Percentiles rank a stretch among this genome's conserved stretches.
Conservation (phyloP, 1,140 invertebrate species). For the Ylistrum balloti region DNA sequence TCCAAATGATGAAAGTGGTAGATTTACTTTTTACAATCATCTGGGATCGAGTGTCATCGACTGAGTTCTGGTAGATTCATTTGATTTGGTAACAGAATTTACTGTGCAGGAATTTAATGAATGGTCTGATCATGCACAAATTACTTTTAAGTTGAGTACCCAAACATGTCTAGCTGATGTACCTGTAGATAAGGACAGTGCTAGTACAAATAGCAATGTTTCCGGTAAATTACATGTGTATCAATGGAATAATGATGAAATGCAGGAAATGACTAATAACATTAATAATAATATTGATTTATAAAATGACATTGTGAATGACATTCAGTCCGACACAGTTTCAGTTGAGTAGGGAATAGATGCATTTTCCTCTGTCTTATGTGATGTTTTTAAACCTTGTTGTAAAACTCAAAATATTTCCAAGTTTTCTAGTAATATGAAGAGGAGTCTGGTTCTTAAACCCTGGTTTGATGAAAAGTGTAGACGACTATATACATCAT, state of each 20-base stretch:
- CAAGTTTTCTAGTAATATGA: neutral
- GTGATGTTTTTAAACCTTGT: constrained; percentile 5
- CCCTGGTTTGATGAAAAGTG: constrained; percentile 40
- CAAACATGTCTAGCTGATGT: neutral
- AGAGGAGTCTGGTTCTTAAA: neutral
- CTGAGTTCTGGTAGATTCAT: constrained; percentile 31
- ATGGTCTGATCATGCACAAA: constrained; percentile 47
- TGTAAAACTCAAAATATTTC: neutral
- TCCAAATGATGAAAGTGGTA: neutral
- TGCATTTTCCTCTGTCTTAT: constrained; percentile 15
- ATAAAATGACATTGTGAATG: constrained; percentile 42
- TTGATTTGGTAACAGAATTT: constrained; percentile 46
- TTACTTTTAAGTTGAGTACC: neutral
- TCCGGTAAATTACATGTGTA: neutral
- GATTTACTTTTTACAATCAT: constrained; percentile 37
- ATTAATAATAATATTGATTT: constrained; percentile 40
- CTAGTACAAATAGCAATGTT: neutral
- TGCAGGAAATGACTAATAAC: neutral
- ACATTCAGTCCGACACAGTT: neutral
- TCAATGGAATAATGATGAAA: constrained; percentile 39
- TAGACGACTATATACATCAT: neutral
- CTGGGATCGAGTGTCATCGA: neutral
- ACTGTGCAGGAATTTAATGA: constrained; percentile 45
- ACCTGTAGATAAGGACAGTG: neutral
- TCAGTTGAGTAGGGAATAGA: constrained; percentile 42